Evolutionary conservation across 2,888 invertebrate genomes (phyloP).

Genomic region (Pheosia gnoma): DNA sequence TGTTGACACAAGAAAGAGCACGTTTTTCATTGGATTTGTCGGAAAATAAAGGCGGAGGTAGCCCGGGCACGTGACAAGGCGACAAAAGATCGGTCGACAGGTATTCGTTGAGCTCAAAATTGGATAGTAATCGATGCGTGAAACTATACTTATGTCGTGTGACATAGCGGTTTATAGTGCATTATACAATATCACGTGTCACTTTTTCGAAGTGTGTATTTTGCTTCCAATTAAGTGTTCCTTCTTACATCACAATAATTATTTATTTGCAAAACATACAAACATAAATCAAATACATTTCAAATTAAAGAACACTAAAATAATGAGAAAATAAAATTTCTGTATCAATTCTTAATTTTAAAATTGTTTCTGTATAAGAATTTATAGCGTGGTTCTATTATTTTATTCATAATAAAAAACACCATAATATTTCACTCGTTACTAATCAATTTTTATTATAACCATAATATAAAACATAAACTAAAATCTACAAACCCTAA

Average conservation of each 20-base stretch:
- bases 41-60: slow-evolving; percentile 60
- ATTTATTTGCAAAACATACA: too few relatives aligned
- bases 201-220: too few relatives aligned
- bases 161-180: slow-evolving; percentile 32
- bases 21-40: slow-evolving; percentile 60
- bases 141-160: slow-evolving; percentile 50
- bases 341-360: too few relatives aligned
- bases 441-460: slow-evolving; percentile 3
- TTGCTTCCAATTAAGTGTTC: too few relatives aligned
- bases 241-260: too few relatives aligned
- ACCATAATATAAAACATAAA: slow-evolving; percentile 8
- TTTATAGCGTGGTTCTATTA: too few relatives aligned
- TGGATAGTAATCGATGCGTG: slow-evolving; percentile 81
- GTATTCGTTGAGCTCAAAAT: slow-evolving; percentile 74
- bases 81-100: slow-evolving; percentile 76
- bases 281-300: too few relatives aligned
- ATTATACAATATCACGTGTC: slow-evolving; percentile 19
- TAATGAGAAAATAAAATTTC: too few relatives aligned
- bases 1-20: slow-evolving; percentile 58
- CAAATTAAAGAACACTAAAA: too few relatives aligned
- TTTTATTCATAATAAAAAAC: too few relatives aligned
- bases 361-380: too few relatives aligned
- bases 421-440: neutral
- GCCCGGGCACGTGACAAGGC: slow-evolving; percentile 68
- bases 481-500: slow-evolving; percentile 24